Evolutionary conservation across 2,888 invertebrate genomes (phyloP), one percentile per base, ranked within the genome.

Genomic region (Omphaloscelis lunosa): DNA sequence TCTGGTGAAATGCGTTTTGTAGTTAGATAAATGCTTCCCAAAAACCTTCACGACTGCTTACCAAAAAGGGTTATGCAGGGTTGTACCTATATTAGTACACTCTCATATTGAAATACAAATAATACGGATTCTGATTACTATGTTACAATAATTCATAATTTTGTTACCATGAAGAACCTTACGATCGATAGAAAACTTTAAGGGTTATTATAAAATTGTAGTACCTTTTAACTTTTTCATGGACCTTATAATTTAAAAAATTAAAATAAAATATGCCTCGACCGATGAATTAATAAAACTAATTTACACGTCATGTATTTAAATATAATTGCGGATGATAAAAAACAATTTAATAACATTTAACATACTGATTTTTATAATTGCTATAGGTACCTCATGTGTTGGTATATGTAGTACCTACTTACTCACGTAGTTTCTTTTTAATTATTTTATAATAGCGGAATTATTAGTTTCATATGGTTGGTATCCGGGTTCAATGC

Each of bases 371-470:
- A 81, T 77, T 78, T 74, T 61, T 70, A 61, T 84, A 84, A 84
- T 83, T 77, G 77, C 62, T 59, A 5, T 45, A 53, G 20, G 17
- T 29, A 62, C 72, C 84, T 41, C 29, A 72, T 65, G 56, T 45
- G 17, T n/a, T n/a, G 48, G 51, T 80, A 73, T 74, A 71, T 61
- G 23, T 27, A n/a, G 56, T 76, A 63, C 34, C 9, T 58, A 72
- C 6, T 12, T 71, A 29, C 6, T 29, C 45, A 0, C 1, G 58
- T 45, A 72, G n/a, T 74, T 82, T 82, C 72, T 78, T 84, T 84
- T 81, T 70, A 81, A 83, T 83, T 77, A 74, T 84, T 62, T 76
- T 77, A 48, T 75, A 66, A 82, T 81, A 66, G 62, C 17, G 0
- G 12, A 17, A 39, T 74, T 76, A 56, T 65, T 12, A n/a, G n/a